Evolutionary conservation across 2,888 invertebrate species (phyloP).

Genomic region (Pyrochroa serraticornis): DNA sequence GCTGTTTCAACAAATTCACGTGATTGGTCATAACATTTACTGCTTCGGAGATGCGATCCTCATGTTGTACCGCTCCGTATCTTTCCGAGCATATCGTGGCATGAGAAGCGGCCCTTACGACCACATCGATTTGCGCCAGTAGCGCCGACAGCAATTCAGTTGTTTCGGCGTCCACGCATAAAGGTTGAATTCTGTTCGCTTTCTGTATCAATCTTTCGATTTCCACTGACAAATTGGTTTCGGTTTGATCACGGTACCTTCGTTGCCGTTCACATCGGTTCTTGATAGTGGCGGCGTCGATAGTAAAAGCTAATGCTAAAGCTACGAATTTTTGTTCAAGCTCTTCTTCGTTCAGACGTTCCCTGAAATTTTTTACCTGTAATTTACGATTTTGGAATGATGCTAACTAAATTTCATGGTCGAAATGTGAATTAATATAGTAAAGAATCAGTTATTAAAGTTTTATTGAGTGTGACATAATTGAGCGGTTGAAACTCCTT

Average conservation of each 20-base stretch:
- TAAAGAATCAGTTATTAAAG: too few relatives aligned
- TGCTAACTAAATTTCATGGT: too few relatives aligned
- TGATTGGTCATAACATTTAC: conserved; percentile 64
- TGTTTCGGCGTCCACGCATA: conserved; percentile 61
- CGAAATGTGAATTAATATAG: too few relatives aligned
- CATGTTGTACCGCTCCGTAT: conserved; percentile 66
- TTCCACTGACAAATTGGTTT: conserved; percentile 63
- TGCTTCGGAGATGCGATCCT: conserved; percentile 62
- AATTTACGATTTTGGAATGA: not conserved
- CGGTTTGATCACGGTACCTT: conserved; percentile 64
- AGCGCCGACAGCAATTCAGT: conserved; percentile 61
- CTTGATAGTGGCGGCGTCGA: conserved; percentile 63
- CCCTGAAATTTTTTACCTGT: conserved; percentile 44
- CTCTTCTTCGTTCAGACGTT: conserved; percentile 53
- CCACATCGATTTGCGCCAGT: conserved; percentile 58
- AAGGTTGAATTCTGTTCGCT: conserved; percentile 57
- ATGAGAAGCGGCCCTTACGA: conserved; percentile 50
- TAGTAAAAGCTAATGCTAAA: conserved; percentile 64
- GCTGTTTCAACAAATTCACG: conserved; percentile 64
- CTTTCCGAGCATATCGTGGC: conserved; percentile 54
- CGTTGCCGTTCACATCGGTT: conserved; percentile 63
- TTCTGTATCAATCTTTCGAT: conserved; percentile 58
- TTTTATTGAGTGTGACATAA: too few relatives aligned
- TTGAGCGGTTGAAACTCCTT: too few relatives aligned
- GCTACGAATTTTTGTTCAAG: conserved; percentile 63